These are phyloP conservation scores for Epinotia demarniana DNA, from an alignment of 2,888 invertebrate genomes.

Conservation along the genomic window DNA sequence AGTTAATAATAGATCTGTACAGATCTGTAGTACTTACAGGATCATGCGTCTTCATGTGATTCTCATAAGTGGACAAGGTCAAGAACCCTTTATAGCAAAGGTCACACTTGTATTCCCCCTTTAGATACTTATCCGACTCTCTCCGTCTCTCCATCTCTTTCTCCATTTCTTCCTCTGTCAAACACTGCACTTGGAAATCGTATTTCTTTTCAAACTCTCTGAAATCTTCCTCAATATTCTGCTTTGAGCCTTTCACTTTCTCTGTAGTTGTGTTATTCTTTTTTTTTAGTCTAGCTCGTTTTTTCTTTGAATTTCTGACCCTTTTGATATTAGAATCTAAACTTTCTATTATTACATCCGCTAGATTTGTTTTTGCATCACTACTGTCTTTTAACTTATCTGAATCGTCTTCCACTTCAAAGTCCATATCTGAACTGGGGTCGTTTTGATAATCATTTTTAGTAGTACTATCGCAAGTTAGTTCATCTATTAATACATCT, in stretches of 20 bases:
- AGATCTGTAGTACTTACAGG: slow-evolving; percentile 54
- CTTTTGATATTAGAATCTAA: background rate
- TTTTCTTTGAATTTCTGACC: background rate
- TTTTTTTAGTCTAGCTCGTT: background rate
- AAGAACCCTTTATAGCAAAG: slow-evolving; percentile 28
- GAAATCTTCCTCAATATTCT: slow-evolving; percentile 17
- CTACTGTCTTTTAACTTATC: background rate
- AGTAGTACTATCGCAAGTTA: background rate
- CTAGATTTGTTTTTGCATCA: background rate
- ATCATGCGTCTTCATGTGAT: slow-evolving; percentile 71
- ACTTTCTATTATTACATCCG: background rate
- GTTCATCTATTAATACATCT: background rate
- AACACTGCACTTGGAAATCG: slow-evolving; percentile 25
- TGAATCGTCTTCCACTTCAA: background rate
- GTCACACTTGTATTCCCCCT: slow-evolving; percentile 29
- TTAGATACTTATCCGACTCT: slow-evolving; percentile 26
- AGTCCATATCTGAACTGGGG: background rate
- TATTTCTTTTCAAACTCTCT: slow-evolving; percentile 36
- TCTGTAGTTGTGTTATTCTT: background rate
- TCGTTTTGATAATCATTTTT: background rate
- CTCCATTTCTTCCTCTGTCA: slow-evolving; percentile 24
- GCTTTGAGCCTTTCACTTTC: background rate
- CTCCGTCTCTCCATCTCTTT: slow-evolving; percentile 24
- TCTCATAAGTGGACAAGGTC: slow-evolving; percentile 45
- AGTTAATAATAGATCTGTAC: no score